Percentiles rank a stretch among this genome's conserved stretches.
Evolutionary conservation across 2,888 invertebrate species (phyloP).

Genomic region (Petrolisthes cinctipes): DNA sequence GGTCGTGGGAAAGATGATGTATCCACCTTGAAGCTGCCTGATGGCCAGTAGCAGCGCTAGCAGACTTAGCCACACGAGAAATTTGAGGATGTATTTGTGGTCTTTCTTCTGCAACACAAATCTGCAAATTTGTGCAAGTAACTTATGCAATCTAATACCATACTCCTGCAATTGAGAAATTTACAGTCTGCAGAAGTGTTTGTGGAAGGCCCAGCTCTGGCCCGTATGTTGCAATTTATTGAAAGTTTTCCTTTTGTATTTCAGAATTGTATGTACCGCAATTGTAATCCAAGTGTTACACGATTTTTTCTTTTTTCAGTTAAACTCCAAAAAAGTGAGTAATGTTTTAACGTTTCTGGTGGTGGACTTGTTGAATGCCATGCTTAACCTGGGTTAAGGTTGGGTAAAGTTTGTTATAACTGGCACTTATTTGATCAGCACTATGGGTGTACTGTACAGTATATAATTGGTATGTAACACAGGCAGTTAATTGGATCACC

Average conservation of each 20-base stretch:
- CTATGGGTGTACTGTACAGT: too few relatives aligned
- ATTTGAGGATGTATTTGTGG: neutral
- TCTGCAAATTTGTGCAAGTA: neutral
- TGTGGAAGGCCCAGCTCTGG: neutral
- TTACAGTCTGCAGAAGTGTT: too few relatives aligned
- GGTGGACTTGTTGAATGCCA: conserved; percentile 27
- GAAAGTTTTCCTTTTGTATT: neutral
- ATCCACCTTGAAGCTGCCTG: neutral
- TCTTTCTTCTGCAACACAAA: neutral
- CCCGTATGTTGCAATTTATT: neutral
- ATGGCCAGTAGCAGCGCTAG: conserved; percentile 8
- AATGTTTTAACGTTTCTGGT: conserved; percentile 39
- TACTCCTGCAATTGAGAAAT: too few relatives aligned
- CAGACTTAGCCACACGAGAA: neutral
- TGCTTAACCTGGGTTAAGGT: neutral
- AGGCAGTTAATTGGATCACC: too few relatives aligned
- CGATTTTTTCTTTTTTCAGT: conserved; percentile 56
- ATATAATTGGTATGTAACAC: too few relatives aligned
- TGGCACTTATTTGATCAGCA: too few relatives aligned
- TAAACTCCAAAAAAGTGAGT: conserved; percentile 65
- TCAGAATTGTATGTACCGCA: neutral
- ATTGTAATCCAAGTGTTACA: neutral
- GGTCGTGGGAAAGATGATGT: neutral
- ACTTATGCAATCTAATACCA: too few relatives aligned
- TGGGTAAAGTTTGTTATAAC: too few relatives aligned